Evolutionary conservation across 2,888 invertebrate species (phyloP).

Genomic region (Dimorphilus gyrociliatus): DNA sequence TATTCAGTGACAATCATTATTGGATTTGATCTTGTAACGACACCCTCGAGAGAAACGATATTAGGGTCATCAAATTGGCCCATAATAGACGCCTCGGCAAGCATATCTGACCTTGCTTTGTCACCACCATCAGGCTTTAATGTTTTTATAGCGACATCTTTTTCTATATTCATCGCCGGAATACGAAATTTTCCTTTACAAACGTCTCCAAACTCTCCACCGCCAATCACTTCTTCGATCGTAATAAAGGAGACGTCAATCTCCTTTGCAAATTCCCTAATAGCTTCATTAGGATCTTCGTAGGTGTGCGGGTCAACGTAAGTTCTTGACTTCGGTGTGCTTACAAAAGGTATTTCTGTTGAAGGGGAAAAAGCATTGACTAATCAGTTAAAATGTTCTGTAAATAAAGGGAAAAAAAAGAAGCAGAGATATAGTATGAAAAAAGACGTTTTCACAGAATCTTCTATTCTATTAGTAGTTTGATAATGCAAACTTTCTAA

Average conservation of each 20-base stretch:
- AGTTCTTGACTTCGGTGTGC: too few species aligned
- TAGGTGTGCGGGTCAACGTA: conserved; percentile 99
- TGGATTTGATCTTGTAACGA: conserved; percentile 91
- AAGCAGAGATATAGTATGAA: too few species aligned
- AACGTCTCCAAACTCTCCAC: conserved; percentile 95
- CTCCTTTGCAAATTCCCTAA: conserved; percentile 90
- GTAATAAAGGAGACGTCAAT: conserved; percentile 93
- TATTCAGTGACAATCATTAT: conserved; percentile 99
- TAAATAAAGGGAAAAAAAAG: too few species aligned
- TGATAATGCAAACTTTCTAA: too few species aligned
- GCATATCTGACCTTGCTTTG: conserved; percentile 88
- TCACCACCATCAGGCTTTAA: conserved; percentile 69
- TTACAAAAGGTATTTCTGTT: too few species aligned
- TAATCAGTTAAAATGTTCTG: too few species aligned
- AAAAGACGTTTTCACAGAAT: too few species aligned
- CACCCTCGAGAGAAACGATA: conserved; percentile 93
- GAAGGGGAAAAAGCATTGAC: too few species aligned
- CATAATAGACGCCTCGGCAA: conserved; percentile 98
- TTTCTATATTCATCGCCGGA: too few species aligned
- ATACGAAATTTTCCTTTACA: conserved; percentile 82
- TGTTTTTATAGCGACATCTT: conserved; percentile 85
- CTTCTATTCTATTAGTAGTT: too few species aligned
- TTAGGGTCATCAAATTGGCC: conserved; percentile 99
- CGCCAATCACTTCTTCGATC: conserved; percentile 95
- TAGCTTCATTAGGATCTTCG: conserved; percentile 96